Conservation (phyloP, 2,888 invertebrate genomes). For the Cyaniris semiargus region DNA sequence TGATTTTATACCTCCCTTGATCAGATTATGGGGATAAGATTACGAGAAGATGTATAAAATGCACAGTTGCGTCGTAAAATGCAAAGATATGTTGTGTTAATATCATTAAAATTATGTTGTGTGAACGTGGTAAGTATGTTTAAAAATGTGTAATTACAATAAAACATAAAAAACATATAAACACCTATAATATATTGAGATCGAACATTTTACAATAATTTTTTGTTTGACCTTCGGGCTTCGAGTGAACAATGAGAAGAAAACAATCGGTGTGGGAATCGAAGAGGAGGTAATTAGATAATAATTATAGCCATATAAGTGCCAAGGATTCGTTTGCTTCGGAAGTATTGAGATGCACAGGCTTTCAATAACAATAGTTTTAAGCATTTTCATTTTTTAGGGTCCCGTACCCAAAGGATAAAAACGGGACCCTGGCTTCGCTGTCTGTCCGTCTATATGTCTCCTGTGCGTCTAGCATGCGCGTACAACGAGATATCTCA, state of each 20-base stretch:
- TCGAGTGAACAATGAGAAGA: slow-evolving; percentile 4
- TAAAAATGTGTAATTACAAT: background rate
- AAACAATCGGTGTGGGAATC: slow-evolving; percentile 18
- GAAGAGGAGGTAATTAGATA: background rate
- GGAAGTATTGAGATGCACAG: slow-evolving; percentile 3
- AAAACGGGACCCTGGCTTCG: no score
- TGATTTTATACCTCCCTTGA: no score
- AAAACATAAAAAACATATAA: background rate
- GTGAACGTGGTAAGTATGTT: background rate
- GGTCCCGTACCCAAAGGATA: no score
- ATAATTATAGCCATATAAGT: slow-evolving; percentile 9
- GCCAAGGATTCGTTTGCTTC: slow-evolving; percentile 23
- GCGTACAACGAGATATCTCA: no score
- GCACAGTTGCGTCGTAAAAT: background rate
- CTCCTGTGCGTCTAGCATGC: no score
- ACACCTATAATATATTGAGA: background rate
- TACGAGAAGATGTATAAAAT: background rate
- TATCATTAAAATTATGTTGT: background rate
- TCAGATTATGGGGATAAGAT: background rate
- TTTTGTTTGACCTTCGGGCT: slow-evolving; percentile 8
- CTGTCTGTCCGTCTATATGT: no score
- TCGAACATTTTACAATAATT: slow-evolving; percentile 17
- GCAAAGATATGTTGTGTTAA: no score
- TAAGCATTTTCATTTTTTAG: no score
- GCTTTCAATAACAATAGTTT: background rate